phyloP scores from a whole-genome alignment of 2,888 invertebrate genomes.

The Archips crataeganus region DNA sequence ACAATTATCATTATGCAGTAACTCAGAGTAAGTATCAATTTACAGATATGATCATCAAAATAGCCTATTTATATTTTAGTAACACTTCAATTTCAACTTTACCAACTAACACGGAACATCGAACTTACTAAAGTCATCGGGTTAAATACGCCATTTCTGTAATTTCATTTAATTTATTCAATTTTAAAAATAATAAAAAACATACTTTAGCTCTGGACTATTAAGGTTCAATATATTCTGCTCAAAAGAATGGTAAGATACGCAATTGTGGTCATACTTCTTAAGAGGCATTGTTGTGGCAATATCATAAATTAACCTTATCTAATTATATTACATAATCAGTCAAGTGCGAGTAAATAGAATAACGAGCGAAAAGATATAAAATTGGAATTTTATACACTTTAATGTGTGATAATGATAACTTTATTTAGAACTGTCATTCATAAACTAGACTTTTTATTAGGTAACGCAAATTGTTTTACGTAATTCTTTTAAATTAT shows the following conservation, averaged over 20 bases:
- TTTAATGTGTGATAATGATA: background rate
- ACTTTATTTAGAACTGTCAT: background rate
- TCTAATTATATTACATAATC: slow-evolving; percentile 10
- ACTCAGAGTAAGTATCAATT: background rate
- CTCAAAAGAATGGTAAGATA: background rate
- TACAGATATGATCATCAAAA: background rate
- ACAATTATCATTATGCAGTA: background rate
- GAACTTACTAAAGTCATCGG: background rate
- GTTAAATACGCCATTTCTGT: background rate
- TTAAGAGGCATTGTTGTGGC: background rate
- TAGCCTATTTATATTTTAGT: background rate
- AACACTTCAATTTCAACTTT: background rate
- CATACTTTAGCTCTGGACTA: background rate
- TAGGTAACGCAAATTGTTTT: no score
- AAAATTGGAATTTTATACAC: background rate
- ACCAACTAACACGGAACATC: background rate
- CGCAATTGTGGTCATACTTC: background rate
- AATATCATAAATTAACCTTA: slow-evolving; percentile 25
- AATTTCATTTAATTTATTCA: background rate
- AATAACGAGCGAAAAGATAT: background rate
- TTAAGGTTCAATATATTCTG: background rate
- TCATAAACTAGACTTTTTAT: background rate
- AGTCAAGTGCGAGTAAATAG: background rate
- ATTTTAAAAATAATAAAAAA: background rate
- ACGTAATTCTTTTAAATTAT: no score